These are phyloP conservation scores for Tenthredo scrophulariae DNA, from an alignment of 2,888 invertebrate species.

Conservation along the genomic window DNA sequence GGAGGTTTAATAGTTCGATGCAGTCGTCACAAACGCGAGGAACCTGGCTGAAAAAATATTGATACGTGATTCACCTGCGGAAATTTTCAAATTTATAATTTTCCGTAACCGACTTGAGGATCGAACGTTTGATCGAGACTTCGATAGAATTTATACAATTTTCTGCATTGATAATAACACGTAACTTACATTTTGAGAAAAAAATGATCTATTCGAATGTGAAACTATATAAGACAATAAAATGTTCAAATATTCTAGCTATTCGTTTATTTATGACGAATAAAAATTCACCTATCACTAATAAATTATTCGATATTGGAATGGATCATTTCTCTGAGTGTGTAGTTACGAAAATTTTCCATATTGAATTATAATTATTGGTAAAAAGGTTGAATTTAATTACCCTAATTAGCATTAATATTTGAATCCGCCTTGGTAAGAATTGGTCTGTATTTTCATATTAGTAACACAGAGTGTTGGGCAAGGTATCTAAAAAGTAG, in stretches of 20 bases:
- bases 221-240: neutral
- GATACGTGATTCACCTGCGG: neutral
- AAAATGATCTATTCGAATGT: slow-evolving; percentile 4
- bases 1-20: neutral
- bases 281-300: neutral
- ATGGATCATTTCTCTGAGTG: neutral
- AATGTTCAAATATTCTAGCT: neutral
- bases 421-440: neutral
- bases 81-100: neutral
- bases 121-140: neutral
- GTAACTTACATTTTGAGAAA: neutral
- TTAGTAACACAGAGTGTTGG: neutral
- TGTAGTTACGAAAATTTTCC: neutral
- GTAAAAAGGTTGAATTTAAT: neutral
- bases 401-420: neutral
- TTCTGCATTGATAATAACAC: neutral
- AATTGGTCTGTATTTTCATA: neutral
- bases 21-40: neutral
- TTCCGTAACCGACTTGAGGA: neutral
- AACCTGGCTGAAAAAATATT: neutral
- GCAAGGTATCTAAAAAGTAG: neutral
- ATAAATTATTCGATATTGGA: neutral
- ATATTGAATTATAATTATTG: neutral
- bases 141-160: neutral
- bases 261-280: neutral